Evolutionary conservation across 2,797 vertebrate species (phyloP).

Genomic region (Lacerta agilis): DNA sequence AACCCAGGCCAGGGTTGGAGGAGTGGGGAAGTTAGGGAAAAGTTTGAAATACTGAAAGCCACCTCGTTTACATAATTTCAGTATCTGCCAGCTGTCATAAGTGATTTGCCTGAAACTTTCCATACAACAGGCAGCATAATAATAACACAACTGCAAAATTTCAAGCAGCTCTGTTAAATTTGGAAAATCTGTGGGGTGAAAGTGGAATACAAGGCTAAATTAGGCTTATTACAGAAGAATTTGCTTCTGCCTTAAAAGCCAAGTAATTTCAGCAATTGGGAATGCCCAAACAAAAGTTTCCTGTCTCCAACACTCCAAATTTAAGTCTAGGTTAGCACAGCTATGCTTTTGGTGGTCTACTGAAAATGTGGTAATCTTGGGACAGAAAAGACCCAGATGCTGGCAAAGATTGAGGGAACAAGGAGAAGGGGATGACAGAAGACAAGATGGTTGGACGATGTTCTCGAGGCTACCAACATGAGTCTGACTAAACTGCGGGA

Average conservation of each 20-base stretch:
- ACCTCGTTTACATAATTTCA: conserved; percentile 12
- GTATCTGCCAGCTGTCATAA: not conserved
- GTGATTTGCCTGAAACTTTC: not conserved
- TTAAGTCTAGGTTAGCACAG: not conserved
- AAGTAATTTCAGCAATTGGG: not conserved
- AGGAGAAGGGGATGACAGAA: too few species aligned
- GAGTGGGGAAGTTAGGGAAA: conserved; percentile 10
- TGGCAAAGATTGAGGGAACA: too few species aligned
- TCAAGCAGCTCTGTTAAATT: not conserved
- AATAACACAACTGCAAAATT: conserved; percentile 8
- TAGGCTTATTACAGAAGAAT: not conserved
- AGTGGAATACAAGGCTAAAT: conserved; percentile 1
- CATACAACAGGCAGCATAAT: not conserved
- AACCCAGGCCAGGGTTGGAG: not conserved
- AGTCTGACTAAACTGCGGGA: too few species aligned
- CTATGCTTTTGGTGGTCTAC: not conserved
- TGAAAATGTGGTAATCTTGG: not conserved
- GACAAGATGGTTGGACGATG: too few species aligned
- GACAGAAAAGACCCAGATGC: not conserved
- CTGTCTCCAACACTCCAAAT: not conserved
- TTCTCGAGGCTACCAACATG: too few species aligned
- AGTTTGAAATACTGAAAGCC: not conserved
- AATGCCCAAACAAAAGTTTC: not conserved
- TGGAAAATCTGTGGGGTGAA: conserved; percentile 9
- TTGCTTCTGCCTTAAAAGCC: not conserved